Evolutionary conservation across 2,888 invertebrate genomes (phyloP).

Genomic region (Blastobasis adustella): DNA sequence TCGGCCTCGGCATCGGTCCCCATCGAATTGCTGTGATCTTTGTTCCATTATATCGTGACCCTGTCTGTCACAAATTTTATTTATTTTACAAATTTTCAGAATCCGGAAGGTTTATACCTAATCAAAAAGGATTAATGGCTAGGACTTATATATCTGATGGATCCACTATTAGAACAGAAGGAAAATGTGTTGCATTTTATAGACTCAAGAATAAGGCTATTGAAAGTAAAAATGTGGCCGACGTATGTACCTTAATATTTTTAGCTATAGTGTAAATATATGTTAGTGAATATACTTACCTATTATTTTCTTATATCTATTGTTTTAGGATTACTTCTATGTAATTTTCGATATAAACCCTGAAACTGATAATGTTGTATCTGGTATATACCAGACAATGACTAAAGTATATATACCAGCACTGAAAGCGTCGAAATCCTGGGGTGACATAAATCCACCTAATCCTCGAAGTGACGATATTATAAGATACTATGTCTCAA

Average conservation of each 20-base stretch:
- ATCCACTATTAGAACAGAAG: constrained; percentile 69
- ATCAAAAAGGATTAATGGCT: constrained; percentile 59
- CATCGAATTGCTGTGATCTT: too few relatives aligned
- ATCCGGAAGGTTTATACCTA: constrained; percentile 74
- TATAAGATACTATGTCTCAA: constrained; percentile 51
- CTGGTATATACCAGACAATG: constrained; percentile 54
- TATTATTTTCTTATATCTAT: constrained; percentile 14
- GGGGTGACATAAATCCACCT: constrained; percentile 65
- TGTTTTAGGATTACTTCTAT: constrained; percentile 46
- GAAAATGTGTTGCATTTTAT: constrained; percentile 81
- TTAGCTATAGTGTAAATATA: too few relatives aligned
- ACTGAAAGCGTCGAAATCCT: constrained; percentile 42
- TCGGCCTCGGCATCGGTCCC: too few relatives aligned
- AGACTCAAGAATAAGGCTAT: constrained; percentile 76
- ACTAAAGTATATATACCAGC: constrained; percentile 45
- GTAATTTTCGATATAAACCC: constrained; percentile 46
- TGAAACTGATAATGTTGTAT: constrained; percentile 58
- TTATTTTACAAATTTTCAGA: constrained; percentile 52
- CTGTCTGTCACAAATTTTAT: too few relatives aligned
- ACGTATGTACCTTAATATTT: constrained; percentile 55
- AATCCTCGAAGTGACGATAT: constrained; percentile 55
- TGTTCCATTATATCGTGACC: too few relatives aligned
- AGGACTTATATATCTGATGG: constrained; percentile 79
- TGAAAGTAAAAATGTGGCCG: constrained; percentile 79
- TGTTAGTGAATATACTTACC: too few relatives aligned